phyloP scores from a whole-genome alignment of 1,140 invertebrate species.

The Himalopsyche phryganea region DNA sequence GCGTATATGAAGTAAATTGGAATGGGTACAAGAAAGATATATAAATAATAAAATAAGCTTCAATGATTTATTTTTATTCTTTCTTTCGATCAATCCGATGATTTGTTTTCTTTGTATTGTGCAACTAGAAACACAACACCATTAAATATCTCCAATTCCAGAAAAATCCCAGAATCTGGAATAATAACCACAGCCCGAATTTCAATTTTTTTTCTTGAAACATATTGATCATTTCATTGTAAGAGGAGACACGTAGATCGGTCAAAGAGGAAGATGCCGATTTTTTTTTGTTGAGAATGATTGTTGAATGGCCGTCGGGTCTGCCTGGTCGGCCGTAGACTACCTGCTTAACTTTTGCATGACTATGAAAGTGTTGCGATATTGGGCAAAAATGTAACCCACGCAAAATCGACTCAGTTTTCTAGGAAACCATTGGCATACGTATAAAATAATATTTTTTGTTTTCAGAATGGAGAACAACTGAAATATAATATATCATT shows the following conservation, averaged over 20 bases:
- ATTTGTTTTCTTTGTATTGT: conserved; percentile 25
- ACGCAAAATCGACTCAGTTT: conserved; percentile 7
- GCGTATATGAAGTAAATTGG: too few relatives aligned
- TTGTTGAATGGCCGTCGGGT: conserved; percentile 19
- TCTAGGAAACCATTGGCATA: not conserved
- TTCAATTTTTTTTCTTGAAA: conserved; percentile 20
- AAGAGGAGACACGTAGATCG: conserved; percentile 29
- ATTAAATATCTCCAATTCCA: conserved; percentile 7
- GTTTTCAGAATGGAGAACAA: too few relatives aligned
- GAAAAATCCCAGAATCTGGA: conserved; percentile 16
- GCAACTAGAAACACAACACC: conserved; percentile 27
- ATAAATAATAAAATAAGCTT: too few relatives aligned
- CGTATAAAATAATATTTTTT: not conserved
- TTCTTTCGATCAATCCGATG: not conserved
- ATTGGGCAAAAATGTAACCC: conserved; percentile 27
- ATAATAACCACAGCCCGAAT: conserved; percentile 15
- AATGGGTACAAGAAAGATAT: too few relatives aligned
- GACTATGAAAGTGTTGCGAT: conserved; percentile 23
- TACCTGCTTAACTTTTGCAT: conserved; percentile 23
- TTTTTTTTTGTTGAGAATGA: conserved; percentile 19
- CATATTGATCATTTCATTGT: conserved; percentile 32
- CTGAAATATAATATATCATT: too few relatives aligned
- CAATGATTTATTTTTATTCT: too few relatives aligned
- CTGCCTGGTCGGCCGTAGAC: conserved; percentile 10
- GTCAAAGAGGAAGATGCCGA: conserved; percentile 27